Evolutionary conservation across 2,888 invertebrate species (phyloP).

Genomic region (Sicus ferrugineus): DNA sequence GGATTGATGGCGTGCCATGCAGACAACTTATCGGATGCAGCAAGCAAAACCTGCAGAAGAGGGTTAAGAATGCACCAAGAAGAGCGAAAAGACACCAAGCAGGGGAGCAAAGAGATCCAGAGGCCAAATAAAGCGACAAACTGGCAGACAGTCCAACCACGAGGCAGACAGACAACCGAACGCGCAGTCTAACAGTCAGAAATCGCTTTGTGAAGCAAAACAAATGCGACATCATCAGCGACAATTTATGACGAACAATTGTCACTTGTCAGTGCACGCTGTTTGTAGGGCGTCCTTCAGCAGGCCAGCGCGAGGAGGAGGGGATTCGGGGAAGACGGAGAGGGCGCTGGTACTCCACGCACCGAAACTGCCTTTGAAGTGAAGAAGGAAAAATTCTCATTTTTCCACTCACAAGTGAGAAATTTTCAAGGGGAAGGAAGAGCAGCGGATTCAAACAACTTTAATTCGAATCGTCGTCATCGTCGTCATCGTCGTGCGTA

Average conservation of each 20-base stretch:
- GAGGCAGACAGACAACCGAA: conserved; percentile 28
- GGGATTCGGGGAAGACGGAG: neutral
- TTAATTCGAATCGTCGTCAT: conserved; percentile 43
- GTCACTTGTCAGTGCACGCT: conserved; percentile 57
- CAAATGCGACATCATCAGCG: conserved; percentile 44
- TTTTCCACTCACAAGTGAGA: neutral
- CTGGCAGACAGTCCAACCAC: conserved; percentile 17
- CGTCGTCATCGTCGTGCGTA: conserved; percentile 21
- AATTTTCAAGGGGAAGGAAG: neutral
- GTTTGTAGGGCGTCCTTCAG: neutral
- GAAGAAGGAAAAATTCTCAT: conserved; percentile 18
- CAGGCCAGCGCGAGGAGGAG: neutral
- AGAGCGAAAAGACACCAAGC: conserved; percentile 20
- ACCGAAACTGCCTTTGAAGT: conserved; percentile 40
- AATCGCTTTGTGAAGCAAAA: conserved; percentile 41
- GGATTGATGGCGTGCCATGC: neutral
- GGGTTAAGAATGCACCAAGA: conserved; percentile 29
- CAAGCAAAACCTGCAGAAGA: conserved; percentile 26
- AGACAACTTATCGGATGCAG: neutral
- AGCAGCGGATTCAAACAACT: conserved; percentile 35
- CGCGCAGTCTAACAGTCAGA: conserved; percentile 15
- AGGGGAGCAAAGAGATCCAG: conserved; percentile 12
- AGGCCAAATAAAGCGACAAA: conserved; percentile 6
- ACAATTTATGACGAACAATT: conserved; percentile 62
- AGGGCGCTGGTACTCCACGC: conserved; percentile 9